Evolutionary conservation across 2,888 invertebrate genomes (phyloP).

Genomic region (Meganola albula): DNA sequence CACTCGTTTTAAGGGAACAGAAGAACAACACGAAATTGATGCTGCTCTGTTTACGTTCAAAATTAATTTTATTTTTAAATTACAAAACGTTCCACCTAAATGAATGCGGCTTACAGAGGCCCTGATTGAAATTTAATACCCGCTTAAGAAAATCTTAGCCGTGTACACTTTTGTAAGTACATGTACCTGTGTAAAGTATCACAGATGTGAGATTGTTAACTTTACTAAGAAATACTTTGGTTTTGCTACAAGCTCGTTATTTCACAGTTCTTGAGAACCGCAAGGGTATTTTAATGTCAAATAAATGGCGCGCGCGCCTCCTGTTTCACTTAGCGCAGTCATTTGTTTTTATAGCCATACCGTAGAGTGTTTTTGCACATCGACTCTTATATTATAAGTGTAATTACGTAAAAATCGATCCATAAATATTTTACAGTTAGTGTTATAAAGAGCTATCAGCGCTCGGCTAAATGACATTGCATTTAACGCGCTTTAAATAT

Average conservation of each 20-base stretch:
- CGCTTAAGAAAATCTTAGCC: conserved; percentile 14
- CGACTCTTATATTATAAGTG: no score
- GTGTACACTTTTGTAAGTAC: conserved; percentile 22
- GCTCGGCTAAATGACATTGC: no score
- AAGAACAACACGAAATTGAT: no score
- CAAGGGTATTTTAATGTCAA: conserved; percentile 36
- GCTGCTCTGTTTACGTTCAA: no score
- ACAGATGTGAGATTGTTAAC: conserved; percentile 36
- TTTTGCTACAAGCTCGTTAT: conserved; percentile 40
- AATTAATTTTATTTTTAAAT: conserved; percentile 9
- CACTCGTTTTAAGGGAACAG: no score
- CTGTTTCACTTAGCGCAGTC: conserved; percentile 34
- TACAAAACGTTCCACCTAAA: conserved; percentile 18
- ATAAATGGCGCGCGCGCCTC: conserved; percentile 35
- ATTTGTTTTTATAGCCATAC: conserved; percentile 45
- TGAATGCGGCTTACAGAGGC: conserved; percentile 11
- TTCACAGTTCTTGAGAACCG: conserved; percentile 29
- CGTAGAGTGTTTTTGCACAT: no score
- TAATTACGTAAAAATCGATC: no score
- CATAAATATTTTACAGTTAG: no score
- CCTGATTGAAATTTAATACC: conserved; percentile 30
- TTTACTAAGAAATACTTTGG: conserved; percentile 34
- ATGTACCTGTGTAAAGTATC: conserved; percentile 26
- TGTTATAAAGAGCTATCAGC: no score
- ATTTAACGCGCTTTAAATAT: no score